These are phyloP conservation scores for Engraulis encrasicolus DNA, from an alignment of 2,113 vertebrate genomes.

Conservation along the genomic window DNA sequence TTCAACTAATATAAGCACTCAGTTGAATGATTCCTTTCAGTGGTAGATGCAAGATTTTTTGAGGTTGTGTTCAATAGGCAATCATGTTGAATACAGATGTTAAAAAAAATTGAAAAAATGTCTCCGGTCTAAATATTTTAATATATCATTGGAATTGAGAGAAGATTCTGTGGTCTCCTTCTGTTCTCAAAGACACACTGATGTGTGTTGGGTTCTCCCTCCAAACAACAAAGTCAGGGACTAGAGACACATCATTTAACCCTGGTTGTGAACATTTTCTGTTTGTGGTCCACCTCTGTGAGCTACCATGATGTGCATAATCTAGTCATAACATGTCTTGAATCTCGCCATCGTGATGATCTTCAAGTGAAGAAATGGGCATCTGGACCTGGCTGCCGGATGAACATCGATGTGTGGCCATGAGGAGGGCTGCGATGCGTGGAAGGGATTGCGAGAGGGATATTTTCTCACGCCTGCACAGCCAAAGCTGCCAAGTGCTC, in stretches of 20 bases:
- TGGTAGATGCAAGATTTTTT: too few species aligned
- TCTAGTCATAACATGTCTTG: background rate
- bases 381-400: background rate
- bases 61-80: background rate
- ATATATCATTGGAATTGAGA: too few species aligned
- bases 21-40: background rate
- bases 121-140: too few species aligned
- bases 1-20: background rate
- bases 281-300: background rate
- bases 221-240: too few species aligned
- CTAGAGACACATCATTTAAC: background rate
- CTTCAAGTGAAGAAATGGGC: background rate
- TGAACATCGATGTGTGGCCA: background rate
- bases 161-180: too few species aligned
- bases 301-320: background rate
- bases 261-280: background rate
- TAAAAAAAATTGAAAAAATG: too few species aligned
- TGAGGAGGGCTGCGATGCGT: too few species aligned
- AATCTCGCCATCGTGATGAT: background rate
- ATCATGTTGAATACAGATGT: too few species aligned
- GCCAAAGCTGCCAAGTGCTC: background rate
- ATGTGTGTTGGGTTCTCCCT: too few species aligned
- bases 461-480: background rate
- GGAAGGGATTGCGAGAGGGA: background rate
- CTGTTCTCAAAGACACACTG: too few species aligned